A percentile compares a stretch with the other conserved stretches of the same genome.
Evolutionary conservation across 2,113 vertebrate genomes (phyloP).

Genomic region (Perca flavescens): DNA sequence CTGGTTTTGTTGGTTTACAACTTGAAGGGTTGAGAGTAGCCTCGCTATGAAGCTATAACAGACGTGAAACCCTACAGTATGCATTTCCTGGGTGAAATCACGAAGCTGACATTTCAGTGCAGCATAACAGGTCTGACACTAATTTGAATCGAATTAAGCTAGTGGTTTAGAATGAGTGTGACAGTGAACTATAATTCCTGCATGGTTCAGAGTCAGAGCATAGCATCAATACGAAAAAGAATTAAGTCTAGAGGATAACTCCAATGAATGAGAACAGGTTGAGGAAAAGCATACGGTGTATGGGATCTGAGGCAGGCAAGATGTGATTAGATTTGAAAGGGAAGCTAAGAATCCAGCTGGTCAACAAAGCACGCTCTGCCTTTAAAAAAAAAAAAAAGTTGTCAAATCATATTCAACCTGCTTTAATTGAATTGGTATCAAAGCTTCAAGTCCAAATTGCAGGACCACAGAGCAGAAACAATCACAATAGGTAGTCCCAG

Average conservation of each 20-base stretch:
- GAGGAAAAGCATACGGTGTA: background rate
- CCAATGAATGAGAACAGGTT: background rate
- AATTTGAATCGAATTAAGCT: background rate
- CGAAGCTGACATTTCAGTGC: background rate
- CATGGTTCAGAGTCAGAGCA: background rate
- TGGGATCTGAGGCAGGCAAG: background rate
- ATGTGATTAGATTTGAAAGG: background rate
- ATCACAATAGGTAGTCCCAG: background rate
- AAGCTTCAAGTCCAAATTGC: background rate
- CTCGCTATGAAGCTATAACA: background rate
- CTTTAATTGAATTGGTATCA: background rate
- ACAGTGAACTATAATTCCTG: background rate
- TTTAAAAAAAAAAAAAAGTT: background rate
- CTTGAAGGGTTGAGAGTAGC: background rate
- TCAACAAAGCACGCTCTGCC: background rate
- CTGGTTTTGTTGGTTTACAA: slow-evolving; percentile 42
- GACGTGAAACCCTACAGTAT: background rate
- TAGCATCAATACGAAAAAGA: background rate
- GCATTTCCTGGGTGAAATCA: background rate
- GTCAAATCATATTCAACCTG: background rate
- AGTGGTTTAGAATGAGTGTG: background rate
- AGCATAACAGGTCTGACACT: background rate
- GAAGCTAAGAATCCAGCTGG: slow-evolving; percentile 8
- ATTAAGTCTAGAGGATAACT: background rate
- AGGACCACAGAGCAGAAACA: background rate